Base-by-base conservation (phyloP, 1,140 invertebrate genomes). In the Heliothis virescens region DNA sequence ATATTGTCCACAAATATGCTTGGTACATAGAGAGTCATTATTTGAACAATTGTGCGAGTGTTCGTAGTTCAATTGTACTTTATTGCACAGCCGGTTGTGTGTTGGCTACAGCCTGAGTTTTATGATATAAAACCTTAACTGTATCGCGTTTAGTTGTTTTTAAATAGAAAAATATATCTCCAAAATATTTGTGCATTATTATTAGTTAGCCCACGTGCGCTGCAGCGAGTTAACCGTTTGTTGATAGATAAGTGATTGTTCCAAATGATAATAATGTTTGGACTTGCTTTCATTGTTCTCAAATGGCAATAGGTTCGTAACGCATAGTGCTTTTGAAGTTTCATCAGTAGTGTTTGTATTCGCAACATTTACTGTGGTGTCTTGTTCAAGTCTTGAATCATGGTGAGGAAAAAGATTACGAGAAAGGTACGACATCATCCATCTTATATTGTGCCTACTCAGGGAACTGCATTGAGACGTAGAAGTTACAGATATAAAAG, bases 201-300 rank as follows among this genome's bases (percentile, higher is more conserved):
- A 16, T 15, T 52, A 48, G 53, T 59, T 18, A 21, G 15, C 9
- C 57, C 47, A 67, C 52, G 52, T 57, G 63, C 75, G 16, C 59
- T 47, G 15, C 57, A 21, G 55, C 11, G 34, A 18, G 41, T 62
- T 26, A 47, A 9, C 10, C 59, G 60, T 62, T n/a, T 75, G 53
- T 57, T 75, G 48, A 29, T 60, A 48, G 48, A 29, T 60, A 48
- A 76, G 41, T 73, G 71, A 73, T 52, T 76, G 60, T 76, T 76
- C 16, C 16, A 29, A 41, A 53, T 65, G 65, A 79, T 79, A 59
- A 71, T 71, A 71, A 71, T 79, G 76, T 79, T 79, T 79, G 63
- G 65, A 60, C 41, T 79, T 62, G 16, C 16, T 73, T 73, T 62
- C 75, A 77, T 77, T 77, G 74, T 76, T 76, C 74, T 76, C 60